Base-by-base conservation (phyloP, 2,797 vertebrate species). In the Xyrichtys novacula region DNA sequence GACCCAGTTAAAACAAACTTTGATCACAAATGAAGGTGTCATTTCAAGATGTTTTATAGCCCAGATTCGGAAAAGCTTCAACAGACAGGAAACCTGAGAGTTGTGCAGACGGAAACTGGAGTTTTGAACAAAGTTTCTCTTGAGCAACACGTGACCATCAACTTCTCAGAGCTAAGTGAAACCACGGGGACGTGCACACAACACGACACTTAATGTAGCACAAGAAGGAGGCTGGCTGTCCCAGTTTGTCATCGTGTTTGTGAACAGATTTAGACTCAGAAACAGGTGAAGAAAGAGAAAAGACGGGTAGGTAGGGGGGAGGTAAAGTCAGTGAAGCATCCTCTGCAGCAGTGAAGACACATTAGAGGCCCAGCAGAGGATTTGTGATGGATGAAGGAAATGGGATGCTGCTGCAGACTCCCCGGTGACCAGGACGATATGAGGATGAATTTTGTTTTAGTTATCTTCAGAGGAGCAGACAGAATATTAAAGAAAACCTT, bases 221-320 rank as follows among this genome's bases (percentile, higher is more conserved):
- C 72, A 65, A 50, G 60, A n/a, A 47, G 42, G 16, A 43, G n/a
- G 71, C 63, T 8, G 59, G n/a, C 28, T 29, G 54, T 62, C 62
- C 64, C 55, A 9, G 68, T 81, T 79, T 44, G 67, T 74, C 66
- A 11, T 49, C 60, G 26, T 68, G 73, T n/a, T 59, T 48, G 53
- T 71, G 52, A 17, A 66, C 70, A 31, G 71, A 76, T 81, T 84
- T 78, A 76, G 83, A 69, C 43, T 60, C 66, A 56, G 59, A 54
- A 83, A 60, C 71, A 72, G 76, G 72, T 68, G 40, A 16, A 48
- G 5, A 23, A 16, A 69, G 50, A 38, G 25, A 49, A 14, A 20
- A 4, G 2, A 14, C 44, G 25, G 44, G 44, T 15, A 15, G 7
- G 6, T 3, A 15, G n/a, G 3, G n/a, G n/a, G 19, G 31, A 14